Conservation (phyloP, 2,797 vertebrate genomes). For the Ispidina lecontei region DNA sequence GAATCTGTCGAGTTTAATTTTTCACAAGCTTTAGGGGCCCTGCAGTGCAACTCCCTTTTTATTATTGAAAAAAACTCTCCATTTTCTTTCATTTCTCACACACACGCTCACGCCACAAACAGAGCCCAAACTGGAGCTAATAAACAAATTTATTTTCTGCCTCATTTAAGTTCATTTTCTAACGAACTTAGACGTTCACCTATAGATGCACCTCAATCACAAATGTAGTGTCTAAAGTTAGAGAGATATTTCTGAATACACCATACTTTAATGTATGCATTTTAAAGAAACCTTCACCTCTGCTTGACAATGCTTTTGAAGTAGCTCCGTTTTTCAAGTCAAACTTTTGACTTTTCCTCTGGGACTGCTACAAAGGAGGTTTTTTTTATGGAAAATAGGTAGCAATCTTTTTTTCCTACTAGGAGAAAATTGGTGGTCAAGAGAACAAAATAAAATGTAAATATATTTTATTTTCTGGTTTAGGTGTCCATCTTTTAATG, state of each 20-base stretch:
- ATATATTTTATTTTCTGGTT: neutral
- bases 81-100: constrained; percentile 80
- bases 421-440: constrained; percentile 44
- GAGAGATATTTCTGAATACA: constrained; percentile 30
- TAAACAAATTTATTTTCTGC: constrained; percentile 71
- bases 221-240: neutral
- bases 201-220: neutral
- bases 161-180: constrained; percentile 23
- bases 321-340: constrained; percentile 78
- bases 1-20: constrained; percentile 99
- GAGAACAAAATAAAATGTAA: constrained; percentile 8
- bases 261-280: constrained; percentile 63
- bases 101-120: neutral
- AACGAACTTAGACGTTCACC: neutral
- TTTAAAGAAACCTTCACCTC: constrained; percentile 70
- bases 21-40: constrained; percentile 96
- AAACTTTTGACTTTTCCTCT: constrained; percentile 77
- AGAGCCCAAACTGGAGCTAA: constrained; percentile 50
- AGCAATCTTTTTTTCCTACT: constrained; percentile 22
- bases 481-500: neutral
- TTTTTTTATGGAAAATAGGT: constrained; percentile 70
- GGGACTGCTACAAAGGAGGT: constrained; percentile 74
- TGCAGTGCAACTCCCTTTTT: constrained; percentile 88
- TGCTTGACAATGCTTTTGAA: constrained; percentile 80
- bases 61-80: constrained; percentile 88